phyloP scores from a whole-genome alignment of 2,113 vertebrate genomes.

The Lichenostomus cassidix region DNA sequence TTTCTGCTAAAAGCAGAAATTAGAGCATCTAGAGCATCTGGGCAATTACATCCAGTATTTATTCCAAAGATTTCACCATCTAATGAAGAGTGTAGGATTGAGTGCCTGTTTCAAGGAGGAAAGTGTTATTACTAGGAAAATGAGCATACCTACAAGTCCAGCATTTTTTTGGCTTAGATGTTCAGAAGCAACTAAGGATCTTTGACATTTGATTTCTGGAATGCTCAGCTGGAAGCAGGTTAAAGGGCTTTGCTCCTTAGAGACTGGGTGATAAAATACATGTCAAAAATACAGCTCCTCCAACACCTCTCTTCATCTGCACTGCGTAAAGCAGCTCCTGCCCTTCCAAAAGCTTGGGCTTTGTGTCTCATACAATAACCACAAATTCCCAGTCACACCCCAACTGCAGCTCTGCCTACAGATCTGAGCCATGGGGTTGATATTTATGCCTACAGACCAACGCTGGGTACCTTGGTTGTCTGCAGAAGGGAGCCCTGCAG shows the following conservation, averaged over 20 bases:
- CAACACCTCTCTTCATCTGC: neutral
- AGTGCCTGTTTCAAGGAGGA: neutral
- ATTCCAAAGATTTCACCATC: neutral
- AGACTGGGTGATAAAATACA: neutral
- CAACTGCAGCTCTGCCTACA: neutral
- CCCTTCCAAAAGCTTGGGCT: neutral
- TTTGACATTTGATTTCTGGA: neutral
- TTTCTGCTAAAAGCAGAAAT: neutral
- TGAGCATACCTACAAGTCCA: neutral
- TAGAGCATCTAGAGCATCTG: neutral
- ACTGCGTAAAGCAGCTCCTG: neutral
- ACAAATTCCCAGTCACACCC: neutral
- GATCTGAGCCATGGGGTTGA: neutral
- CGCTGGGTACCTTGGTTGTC: accelerated
- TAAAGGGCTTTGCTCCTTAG: neutral
- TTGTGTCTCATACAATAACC: neutral
- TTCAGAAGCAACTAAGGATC: neutral
- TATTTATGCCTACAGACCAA: neutral
- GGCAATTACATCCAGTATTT: neutral
- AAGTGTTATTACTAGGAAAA: neutral
- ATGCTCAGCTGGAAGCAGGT: neutral
- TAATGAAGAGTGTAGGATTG: neutral
- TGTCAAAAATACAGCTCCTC: neutral
- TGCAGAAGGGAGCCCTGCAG: neutral
- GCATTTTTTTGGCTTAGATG: neutral